Conservation (phyloP, 2,113 vertebrate genomes). For the Petaurus breviceps region DNA sequence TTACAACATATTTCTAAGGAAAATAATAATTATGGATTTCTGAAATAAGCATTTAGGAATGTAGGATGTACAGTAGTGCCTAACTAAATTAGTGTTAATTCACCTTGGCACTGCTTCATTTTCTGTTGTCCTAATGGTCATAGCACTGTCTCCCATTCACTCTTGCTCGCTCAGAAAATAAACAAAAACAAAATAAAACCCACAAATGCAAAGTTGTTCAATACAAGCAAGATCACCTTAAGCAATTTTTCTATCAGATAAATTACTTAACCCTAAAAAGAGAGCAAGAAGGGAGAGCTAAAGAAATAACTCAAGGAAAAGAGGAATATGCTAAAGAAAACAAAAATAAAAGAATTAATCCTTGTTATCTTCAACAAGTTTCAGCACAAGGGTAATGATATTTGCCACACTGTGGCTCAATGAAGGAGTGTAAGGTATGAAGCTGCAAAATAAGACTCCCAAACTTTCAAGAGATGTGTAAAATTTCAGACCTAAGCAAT, state of each 20-base stretch:
- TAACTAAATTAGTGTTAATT: conserved; percentile 16
- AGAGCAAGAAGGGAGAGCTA: not conserved
- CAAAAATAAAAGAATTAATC: not conserved
- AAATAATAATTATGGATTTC: conserved; percentile 26
- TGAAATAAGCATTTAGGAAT: conserved; percentile 12
- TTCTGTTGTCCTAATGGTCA: conserved; percentile 14
- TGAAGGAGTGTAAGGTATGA: not conserved
- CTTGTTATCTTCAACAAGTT: not conserved
- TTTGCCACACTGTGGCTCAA: not conserved
- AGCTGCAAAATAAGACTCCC: not conserved
- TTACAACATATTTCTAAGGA: conserved; percentile 33
- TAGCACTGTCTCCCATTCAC: not conserved
- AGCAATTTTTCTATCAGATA: conserved; percentile 26
- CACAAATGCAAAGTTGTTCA: not conserved
- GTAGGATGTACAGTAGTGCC: not conserved
- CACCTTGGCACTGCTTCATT: conserved; percentile 21
- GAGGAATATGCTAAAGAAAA: not conserved
- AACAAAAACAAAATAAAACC: not conserved
- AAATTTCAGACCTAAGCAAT: not conserved
- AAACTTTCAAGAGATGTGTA: not conserved
- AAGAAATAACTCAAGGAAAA: conserved; percentile 5
- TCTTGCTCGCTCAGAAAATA: not conserved
- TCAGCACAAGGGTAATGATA: not conserved
- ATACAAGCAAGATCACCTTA: not conserved
- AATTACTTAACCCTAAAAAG: conserved; percentile 33